Evolutionary conservation across 2,888 invertebrate species (phyloP), one percentile per base, ranked within the genome.

Genomic region (Eustalomyia histrio): DNA sequence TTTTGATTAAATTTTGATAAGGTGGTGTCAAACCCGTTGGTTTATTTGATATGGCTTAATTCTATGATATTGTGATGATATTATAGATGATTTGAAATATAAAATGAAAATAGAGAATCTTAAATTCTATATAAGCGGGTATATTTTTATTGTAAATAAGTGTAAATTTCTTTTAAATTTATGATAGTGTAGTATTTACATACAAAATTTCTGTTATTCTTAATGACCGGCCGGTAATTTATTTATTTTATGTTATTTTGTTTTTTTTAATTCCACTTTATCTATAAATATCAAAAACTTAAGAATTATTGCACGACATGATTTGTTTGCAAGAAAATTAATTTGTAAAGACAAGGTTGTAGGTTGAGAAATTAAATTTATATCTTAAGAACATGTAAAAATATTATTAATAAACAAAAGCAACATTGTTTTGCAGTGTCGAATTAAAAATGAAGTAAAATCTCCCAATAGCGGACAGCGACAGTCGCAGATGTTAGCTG

Each of bases 241-340:
- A 24, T 50, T 21, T 63, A 50, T 2, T 50, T 50, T 47, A 29
- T 47, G 6, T 16, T 2, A 1, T 43, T n/a, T n/a, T n/a, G n/a
- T 14, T 47, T n/a, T 29, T 29, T 29, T 29, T 7, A 7, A 29
- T 29, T 6, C n/a, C n/a, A 47, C 43, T 29, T 29, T 43, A 18
- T 53, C 53, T 39, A 21, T 55, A 43, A 67, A 55, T 55, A 55
- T 43, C 57, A 16, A 57, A 67, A 67, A 67, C 43, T 39, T 16
- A 67, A 57, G 67, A 67, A 67, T 67, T 67, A 67, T 67, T 57
- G 67, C 43, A 43, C 21, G 67, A 67, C 67, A 67, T 67, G 67
- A 67, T 67, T 67, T 67, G 57, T 67, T n/a, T n/a, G 16, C 55
- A 57, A 33, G 67, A 43, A 67, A 67, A 67, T 67, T 67, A 67